phyloP scores from a whole-genome alignment of 2,797 vertebrate genomes.

The Enteromius trimaculatus region DNA sequence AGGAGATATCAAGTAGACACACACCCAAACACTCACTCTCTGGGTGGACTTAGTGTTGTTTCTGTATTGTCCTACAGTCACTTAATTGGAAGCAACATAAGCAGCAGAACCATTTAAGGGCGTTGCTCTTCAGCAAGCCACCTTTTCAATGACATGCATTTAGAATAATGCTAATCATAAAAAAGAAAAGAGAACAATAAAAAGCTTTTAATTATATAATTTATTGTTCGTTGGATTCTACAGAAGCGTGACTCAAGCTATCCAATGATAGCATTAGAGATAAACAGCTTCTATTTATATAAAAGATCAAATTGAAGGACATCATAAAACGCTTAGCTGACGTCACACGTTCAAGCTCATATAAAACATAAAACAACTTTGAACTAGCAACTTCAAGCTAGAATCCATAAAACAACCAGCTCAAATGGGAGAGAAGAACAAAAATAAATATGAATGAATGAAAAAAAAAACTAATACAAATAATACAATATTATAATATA shows the following conservation, averaged over 20 bases:
- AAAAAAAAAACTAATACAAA: background rate
- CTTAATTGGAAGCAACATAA: constrained; percentile 29
- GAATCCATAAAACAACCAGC: background rate
- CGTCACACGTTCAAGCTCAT: background rate
- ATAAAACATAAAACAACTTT: background rate
- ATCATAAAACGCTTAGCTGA: background rate
- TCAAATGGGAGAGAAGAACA: too few species aligned
- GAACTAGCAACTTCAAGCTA: background rate
- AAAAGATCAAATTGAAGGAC: background rate
- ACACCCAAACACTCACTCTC: constrained; percentile 20
- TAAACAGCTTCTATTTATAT: background rate
- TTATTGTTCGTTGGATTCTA: background rate
- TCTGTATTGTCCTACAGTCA: constrained; percentile 40
- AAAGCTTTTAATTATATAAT: background rate
- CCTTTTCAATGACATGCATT: background rate
- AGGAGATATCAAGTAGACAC: constrained; percentile 23
- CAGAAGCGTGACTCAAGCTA: background rate
- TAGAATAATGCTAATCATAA: constrained; percentile 6
- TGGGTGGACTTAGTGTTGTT: constrained; percentile 47
- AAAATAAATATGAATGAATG: too few species aligned
- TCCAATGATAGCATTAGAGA: background rate
- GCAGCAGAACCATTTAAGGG: constrained; percentile 22
- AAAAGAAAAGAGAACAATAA: constrained; percentile 32
- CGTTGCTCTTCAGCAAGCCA: constrained; percentile 40
- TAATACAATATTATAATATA: too few species aligned